phyloP scores from a whole-genome alignment of 2,888 invertebrate species.

The Nebria salina region DNA sequence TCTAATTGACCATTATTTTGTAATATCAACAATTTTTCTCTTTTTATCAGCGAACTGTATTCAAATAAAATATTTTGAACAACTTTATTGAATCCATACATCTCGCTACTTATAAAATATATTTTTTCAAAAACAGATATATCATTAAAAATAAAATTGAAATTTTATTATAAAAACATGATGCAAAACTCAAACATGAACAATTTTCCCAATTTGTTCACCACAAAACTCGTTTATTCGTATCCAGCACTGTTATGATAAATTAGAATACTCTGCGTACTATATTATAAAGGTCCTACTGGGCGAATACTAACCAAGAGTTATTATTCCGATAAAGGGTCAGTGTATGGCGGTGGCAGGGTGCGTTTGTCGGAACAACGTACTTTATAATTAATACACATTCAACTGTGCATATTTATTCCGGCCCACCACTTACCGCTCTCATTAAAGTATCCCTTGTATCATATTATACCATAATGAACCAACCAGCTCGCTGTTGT shows the following conservation, averaged over 20 bases:
- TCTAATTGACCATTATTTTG: too few species aligned
- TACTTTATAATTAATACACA: slow-evolving; percentile 31
- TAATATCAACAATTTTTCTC: too few species aligned
- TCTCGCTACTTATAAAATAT: too few species aligned
- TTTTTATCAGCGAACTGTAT: too few species aligned
- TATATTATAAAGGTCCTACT: slow-evolving; percentile 4
- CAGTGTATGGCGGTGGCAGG: background rate
- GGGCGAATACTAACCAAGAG: background rate
- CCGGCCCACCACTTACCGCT: slow-evolving; percentile 39
- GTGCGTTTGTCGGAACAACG: background rate
- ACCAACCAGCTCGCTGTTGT: slow-evolving; percentile 24
- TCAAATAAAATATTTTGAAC: too few species aligned
- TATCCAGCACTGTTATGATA: background rate
- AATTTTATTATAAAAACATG: too few species aligned
- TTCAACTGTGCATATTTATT: slow-evolving; percentile 44
- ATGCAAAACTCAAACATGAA: too few species aligned
- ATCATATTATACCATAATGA: slow-evolving; percentile 41
- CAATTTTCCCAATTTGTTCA: too few species aligned
- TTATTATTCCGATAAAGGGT: slow-evolving; percentile 13
- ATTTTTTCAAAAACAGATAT: too few species aligned
- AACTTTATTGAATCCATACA: too few species aligned
- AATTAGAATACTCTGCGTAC: background rate
- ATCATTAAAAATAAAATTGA: too few species aligned
- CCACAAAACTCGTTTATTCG: background rate
- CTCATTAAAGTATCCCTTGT: slow-evolving; percentile 46